Evolutionary conservation across 2,888 invertebrate genomes (phyloP), one percentile per base, ranked within the genome.

Genomic region (Agrypnus murinus): DNA sequence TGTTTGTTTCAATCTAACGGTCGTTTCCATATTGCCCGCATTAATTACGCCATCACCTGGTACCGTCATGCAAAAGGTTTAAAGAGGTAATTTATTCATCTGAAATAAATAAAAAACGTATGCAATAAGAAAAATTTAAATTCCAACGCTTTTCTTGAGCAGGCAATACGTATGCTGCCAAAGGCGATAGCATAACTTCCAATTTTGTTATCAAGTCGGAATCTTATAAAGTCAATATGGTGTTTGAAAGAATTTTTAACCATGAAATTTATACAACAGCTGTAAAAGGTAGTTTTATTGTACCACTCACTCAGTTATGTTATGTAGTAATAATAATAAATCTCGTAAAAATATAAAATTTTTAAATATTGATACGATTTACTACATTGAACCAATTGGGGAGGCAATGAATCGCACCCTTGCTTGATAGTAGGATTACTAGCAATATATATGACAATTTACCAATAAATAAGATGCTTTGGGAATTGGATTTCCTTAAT

Each of bases 31-130:
- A 74, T 71, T 65, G 66, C 70, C 69, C 67, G 66, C 70, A 71
- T 69, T 66, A 71, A 69, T 65, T 53, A 68, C 50, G 63, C 66
- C 69, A 60, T 63, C 73, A 74, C 74, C 74, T 74, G 72, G 74
- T 73, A 65, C 74, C 74, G 58, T 58, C 65, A 74, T 74, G 66
- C 55, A 70, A 57, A 66, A 69, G 50, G 55, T 34, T 9, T 48
- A 48, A 32, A n/a, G 2, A 48, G 17, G 25, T n/a, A 17, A 9
- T 10, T 43, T 15, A 43, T 12, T 15, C 6, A 14, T n/a, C n/a
- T n/a, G 38, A 40, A 12, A 4, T 40, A 4, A n/a, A 43, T 40
- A 43, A 43, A 48, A 12, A 17, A 48, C 4, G 48, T 7, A 48
- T 48, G n/a, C 4, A 46, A 40, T 46, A 65, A 65, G 45, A 43